Conservation (phyloP, 2,888 invertebrate species). For the Elegia similella region DNA sequence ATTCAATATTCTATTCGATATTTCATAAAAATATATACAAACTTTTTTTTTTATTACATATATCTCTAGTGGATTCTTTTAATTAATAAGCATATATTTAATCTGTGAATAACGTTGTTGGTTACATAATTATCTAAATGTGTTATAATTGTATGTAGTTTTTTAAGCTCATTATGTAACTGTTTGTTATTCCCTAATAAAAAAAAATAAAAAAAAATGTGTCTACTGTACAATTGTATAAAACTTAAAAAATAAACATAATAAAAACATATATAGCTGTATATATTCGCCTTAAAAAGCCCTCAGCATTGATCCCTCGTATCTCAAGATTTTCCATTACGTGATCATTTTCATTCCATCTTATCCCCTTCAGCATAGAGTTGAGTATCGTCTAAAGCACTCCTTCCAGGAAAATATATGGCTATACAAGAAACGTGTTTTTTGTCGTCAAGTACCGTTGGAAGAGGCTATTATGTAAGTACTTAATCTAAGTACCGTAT, state of each 20-base stretch:
- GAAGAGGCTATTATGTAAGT: constrained; percentile 39
- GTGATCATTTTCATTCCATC: neutral
- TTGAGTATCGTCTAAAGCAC: neutral
- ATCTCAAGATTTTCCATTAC: constrained; percentile 3
- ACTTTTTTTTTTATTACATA: too few species aligned
- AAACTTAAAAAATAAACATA: neutral
- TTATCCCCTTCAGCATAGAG: neutral
- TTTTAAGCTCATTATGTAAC: too few species aligned
- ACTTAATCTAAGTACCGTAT: constrained; percentile 41
- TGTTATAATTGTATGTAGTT: too few species aligned
- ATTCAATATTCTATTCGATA: too few species aligned
- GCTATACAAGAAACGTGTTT: constrained; percentile 3
- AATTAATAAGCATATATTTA: too few species aligned
- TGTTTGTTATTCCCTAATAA: too few species aligned
- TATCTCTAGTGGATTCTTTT: too few species aligned
- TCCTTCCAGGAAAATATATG: neutral
- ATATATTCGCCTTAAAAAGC: constrained; percentile 7
- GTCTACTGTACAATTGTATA: too few species aligned
- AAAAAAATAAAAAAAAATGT: too few species aligned
- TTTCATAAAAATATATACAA: too few species aligned
- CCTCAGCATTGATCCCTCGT: constrained; percentile 2
- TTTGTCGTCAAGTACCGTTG: constrained; percentile 23
- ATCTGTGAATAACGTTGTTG: too few species aligned
- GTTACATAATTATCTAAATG: too few species aligned
- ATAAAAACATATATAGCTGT: neutral